These are phyloP conservation scores for Coelopa frigida DNA, from an alignment of 1,140 invertebrate species.

Conservation along the genomic window DNA sequence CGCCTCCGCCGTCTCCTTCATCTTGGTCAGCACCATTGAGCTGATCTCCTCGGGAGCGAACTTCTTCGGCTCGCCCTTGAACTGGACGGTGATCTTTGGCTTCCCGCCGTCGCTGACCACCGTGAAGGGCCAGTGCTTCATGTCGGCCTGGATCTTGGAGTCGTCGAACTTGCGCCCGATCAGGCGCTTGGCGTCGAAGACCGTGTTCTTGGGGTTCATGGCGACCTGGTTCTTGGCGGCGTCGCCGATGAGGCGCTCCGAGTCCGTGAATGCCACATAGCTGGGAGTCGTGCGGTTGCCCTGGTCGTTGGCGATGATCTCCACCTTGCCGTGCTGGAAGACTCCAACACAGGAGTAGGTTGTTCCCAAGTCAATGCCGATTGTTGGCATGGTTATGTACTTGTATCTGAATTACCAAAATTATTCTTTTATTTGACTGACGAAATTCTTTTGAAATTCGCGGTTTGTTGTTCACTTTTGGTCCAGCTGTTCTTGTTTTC, in stretches of 20 bases:
- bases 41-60: conserved; percentile 73
- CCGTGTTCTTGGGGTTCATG: conserved; percentile 40
- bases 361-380: conserved; percentile 72
- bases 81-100: conserved; percentile 64
- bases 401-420: neutral
- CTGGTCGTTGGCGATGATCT: conserved; percentile 89
- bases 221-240: conserved; percentile 65
- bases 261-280: conserved; percentile 87
- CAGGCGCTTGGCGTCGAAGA: conserved; percentile 51
- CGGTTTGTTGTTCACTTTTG: neutral
- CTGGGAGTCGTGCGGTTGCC: conserved; percentile 85
- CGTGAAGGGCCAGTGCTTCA: conserved; percentile 70
- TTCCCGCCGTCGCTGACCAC: conserved; percentile 59
- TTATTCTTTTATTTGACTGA: no score
- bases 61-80: conserved; percentile 63
- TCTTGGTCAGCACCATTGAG: conserved; percentile 70
- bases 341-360: conserved; percentile 76
- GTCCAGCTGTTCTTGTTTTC: neutral
- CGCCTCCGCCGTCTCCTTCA: conserved; percentile 75
- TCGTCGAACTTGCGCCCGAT: conserved; percentile 63
- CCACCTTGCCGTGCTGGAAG: conserved; percentile 76
- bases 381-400: conserved; percentile 56
- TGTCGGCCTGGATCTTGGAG: conserved; percentile 63
- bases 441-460: neutral
- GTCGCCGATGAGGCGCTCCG: conserved; percentile 84